Percentiles rank a stretch among this genome's conserved stretches.
Conservation (phyloP, 2,113 vertebrate species). For the Paedocypris sp. region DNA sequence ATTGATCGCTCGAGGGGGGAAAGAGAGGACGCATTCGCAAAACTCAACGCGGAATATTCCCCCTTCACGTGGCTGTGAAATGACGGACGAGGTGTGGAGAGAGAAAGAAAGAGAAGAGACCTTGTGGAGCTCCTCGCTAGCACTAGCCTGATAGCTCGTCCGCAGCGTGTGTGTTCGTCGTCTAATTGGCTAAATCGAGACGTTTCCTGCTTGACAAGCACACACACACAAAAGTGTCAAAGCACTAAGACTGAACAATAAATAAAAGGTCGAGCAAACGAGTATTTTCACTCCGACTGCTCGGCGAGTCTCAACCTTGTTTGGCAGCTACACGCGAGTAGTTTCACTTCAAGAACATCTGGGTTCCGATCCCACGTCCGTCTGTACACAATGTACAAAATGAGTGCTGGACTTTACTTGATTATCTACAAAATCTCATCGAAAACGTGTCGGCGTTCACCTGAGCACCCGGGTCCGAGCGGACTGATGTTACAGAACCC, state of each 20-base stretch:
- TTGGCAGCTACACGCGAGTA: conserved; percentile 52
- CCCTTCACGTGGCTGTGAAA: background rate
- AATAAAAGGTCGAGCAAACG: conserved; percentile 57
- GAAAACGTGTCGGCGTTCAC: conserved; percentile 35
- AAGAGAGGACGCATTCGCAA: background rate
- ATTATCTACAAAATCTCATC: conserved; percentile 33
- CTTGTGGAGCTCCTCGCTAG: too few species aligned
- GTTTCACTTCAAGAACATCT: conserved; percentile 44
- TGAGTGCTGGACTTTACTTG: conserved; percentile 46
- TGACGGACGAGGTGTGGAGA: background rate
- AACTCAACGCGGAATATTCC: background rate
- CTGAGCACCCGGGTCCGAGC: conserved; percentile 42
- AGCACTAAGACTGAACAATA: conserved; percentile 59
- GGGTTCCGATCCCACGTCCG: conserved; percentile 36
- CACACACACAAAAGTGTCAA: conserved; percentile 41
- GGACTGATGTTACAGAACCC: conserved; percentile 8
- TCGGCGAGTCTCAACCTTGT: conserved; percentile 40
- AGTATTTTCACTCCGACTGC: conserved; percentile 36
- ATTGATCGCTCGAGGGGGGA: background rate
- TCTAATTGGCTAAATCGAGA: background rate
- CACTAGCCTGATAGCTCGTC: too few species aligned
- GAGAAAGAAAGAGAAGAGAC: too few species aligned
- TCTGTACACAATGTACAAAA: conserved; percentile 46
- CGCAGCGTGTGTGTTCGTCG: background rate
- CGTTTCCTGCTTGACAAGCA: conserved; percentile 33